Percentiles rank a stretch among this genome's conserved stretches.
Conservation (phyloP, 2,888 invertebrate species). For the Peribatodes rhomboidaria region DNA sequence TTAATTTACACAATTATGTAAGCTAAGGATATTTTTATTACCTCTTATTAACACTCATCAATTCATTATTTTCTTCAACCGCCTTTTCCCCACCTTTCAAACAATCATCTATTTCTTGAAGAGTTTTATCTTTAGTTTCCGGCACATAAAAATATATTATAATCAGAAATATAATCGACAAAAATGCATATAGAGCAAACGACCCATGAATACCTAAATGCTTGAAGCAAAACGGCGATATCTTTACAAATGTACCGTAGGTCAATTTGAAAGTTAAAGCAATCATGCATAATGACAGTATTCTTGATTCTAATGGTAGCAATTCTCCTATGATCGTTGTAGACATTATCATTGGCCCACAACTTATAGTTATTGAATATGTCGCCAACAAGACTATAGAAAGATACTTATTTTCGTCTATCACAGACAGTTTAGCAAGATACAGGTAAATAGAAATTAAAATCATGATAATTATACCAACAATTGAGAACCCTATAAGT, state of each 20-base stretch:
- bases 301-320: conserved; percentile 51
- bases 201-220: conserved; percentile 52
- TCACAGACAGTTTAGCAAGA: conserved; percentile 43
- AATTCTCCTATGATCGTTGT: conserved; percentile 53
- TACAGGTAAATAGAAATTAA: conserved; percentile 53
- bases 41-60: conserved; percentile 16
- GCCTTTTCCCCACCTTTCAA: conserved; percentile 31
- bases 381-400: conserved; percentile 47
- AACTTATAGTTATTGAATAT: conserved; percentile 56
- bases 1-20: too few relatives aligned
- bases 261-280: conserved; percentile 32
- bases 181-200: conserved; percentile 52
- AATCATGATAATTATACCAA: conserved; percentile 51
- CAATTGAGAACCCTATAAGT: conserved; percentile 48
- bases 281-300: conserved; percentile 44
- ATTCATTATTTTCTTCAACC: conserved; percentile 17
- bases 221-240: conserved; percentile 53
- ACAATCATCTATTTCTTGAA: conserved; percentile 55
- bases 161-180: conserved; percentile 37
- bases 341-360: conserved; percentile 55
- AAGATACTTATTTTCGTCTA: conserved; percentile 51
- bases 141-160: conserved; percentile 57
- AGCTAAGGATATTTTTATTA: not conserved
- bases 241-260: conserved; percentile 46
- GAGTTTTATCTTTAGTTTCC: conserved; percentile 63